phyloP scores from a whole-genome alignment of 2,888 invertebrate genomes.

The Folsomia candida region DNA sequence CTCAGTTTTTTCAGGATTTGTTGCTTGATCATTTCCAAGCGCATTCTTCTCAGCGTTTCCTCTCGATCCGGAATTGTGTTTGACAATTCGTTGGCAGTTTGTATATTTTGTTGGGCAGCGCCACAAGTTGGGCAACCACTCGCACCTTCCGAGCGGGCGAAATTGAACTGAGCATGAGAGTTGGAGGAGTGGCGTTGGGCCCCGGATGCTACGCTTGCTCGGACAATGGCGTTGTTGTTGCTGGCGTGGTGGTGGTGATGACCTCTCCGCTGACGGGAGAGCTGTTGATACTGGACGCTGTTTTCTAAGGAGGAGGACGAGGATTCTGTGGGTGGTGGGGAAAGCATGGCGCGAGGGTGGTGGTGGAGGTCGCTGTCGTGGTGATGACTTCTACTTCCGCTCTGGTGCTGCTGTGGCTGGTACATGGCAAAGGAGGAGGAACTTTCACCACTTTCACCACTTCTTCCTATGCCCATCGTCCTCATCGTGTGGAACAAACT shows the following conservation, averaged over 20 bases:
- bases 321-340: neutral
- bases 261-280: no score
- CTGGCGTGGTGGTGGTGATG: no score
- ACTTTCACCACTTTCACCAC: neutral
- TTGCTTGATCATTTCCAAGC: conserved; percentile 79
- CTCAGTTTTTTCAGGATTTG: conserved; percentile 78
- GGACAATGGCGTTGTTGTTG: neutral
- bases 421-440: neutral
- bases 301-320: neutral
- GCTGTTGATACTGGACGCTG: neutral
- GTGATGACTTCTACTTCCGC: neutral
- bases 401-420: no score
- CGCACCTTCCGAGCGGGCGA: conserved; percentile 3
- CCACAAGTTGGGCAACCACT: conserved; percentile 26
- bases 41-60: conserved; percentile 62
- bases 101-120: conserved; percentile 19
- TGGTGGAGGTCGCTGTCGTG: neutral
- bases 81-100: neutral
- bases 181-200: neutral
- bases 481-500: neutral
- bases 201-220: no score
- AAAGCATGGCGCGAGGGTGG: neutral
- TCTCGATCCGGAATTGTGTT: conserved; percentile 9
- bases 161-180: neutral
- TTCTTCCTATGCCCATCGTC: neutral